Conservation (phyloP, 2,888 invertebrate genomes). For the Heliconius aoede region DNA sequence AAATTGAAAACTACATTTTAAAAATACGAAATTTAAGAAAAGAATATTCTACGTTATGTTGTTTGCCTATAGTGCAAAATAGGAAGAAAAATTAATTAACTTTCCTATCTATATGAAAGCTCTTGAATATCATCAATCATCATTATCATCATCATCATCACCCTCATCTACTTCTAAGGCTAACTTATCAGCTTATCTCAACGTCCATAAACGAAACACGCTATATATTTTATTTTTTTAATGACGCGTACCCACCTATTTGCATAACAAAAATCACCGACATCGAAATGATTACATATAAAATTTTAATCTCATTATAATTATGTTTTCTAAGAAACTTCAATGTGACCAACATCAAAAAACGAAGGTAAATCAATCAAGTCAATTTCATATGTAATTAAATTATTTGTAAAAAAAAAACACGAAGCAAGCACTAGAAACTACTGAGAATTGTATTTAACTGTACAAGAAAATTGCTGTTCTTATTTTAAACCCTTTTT, state of each 20-base stretch:
- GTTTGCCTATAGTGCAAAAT: no score
- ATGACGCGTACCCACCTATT: neutral
- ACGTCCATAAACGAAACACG: neutral
- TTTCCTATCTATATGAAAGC: neutral
- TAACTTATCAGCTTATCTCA: neutral
- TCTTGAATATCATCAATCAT: neutral
- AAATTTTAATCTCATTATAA: slow-evolving; percentile 22
- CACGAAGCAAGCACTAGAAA: neutral
- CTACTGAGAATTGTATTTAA: neutral
- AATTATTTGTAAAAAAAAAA: neutral
- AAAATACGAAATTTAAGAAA: neutral
- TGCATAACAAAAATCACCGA: slow-evolving; percentile 26
- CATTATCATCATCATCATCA: neutral
- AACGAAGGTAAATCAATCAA: slow-evolving; percentile 9
- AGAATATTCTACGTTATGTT: neutral
- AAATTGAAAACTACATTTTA: neutral
- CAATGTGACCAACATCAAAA: slow-evolving; percentile 27
- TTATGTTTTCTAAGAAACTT: slow-evolving; percentile 32
- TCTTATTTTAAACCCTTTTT: neutral
- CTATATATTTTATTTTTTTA: neutral
- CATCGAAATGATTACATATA: slow-evolving; percentile 14
- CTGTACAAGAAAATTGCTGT: neutral
- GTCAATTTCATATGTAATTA: slow-evolving; percentile 2
- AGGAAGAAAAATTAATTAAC: neutral
- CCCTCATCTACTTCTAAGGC: neutral